Evolutionary conservation across 2,888 invertebrate species (phyloP).

Genomic region (Petrolisthes cinctipes): DNA sequence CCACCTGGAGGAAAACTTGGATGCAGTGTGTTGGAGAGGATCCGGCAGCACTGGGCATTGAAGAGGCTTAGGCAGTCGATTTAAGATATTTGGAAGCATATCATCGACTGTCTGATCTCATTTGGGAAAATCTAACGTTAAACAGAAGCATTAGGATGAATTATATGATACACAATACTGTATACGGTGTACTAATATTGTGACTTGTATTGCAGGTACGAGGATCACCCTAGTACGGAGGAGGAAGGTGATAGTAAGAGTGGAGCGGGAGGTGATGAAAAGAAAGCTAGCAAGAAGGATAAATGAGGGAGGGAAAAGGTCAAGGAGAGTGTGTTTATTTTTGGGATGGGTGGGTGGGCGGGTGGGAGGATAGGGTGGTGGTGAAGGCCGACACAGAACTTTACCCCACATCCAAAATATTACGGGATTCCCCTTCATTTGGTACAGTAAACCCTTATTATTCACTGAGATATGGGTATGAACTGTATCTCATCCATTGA

Average conservation of each 20-base stretch:
- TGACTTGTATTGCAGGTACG: constrained; percentile 73
- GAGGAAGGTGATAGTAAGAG: constrained; percentile 67
- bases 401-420: no score
- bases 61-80: background rate
- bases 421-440: no score
- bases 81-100: background rate
- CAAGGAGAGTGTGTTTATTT: background rate
- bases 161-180: background rate
- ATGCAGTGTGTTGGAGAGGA: background rate
- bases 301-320: constrained; percentile 23
- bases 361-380: background rate
- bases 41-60: no score
- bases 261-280: constrained; percentile 69
- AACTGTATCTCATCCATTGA: background rate
- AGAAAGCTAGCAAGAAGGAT: constrained; percentile 69
- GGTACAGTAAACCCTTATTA: no score
- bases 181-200: background rate
- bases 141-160: background rate
- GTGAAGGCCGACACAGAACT: background rate
- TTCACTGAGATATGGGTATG: no score
- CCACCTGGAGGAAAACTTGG: no score
- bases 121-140: background rate
- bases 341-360: background rate
- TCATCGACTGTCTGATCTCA: background rate
- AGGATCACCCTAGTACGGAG: constrained; percentile 75